Conservation (phyloP, 2,888 invertebrate species). For the Synanthedon formicaeformis region DNA sequence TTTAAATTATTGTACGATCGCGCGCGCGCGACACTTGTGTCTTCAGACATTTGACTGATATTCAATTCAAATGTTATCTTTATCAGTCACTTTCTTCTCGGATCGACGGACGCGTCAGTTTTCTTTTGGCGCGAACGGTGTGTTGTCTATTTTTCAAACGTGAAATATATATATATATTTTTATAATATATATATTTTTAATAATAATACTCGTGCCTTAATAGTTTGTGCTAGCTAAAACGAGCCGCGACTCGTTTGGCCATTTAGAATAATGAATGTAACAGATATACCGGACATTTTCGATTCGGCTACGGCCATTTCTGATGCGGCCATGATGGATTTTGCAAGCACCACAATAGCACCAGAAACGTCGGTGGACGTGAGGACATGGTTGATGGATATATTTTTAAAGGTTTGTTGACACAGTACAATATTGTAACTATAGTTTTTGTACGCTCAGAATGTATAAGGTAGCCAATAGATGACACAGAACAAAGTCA, state of each 20-base stretch:
- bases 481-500: no score
- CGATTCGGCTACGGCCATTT: not conserved
- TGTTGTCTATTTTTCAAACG: slow-evolving; percentile 8
- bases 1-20: slow-evolving; percentile 7
- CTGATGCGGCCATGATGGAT: not conserved
- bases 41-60: slow-evolving; percentile 31
- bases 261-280: not conserved
- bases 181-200: no score
- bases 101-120: slow-evolving; percentile 20
- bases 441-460: not conserved
- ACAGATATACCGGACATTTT: not conserved
- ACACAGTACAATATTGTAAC: not conserved
- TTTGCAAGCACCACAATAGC: slow-evolving; percentile 15
- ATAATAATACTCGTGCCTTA: no score
- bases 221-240: no score
- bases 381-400: slow-evolving; percentile 44
- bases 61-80: slow-evolving; percentile 23
- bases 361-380: slow-evolving; percentile 14
- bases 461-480: no score
- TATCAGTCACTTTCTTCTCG: slow-evolving; percentile 27
- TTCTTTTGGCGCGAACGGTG: slow-evolving; percentile 16
- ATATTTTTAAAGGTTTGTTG: slow-evolving; percentile 44
- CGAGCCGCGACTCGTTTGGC: no score
- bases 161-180: not conserved
- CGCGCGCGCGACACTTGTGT: slow-evolving; percentile 10